A percentile compares a stretch with the other conserved stretches of the same genome.
Conservation (phyloP, 2,888 invertebrate genomes). For the Hetaerina titia region DNA sequence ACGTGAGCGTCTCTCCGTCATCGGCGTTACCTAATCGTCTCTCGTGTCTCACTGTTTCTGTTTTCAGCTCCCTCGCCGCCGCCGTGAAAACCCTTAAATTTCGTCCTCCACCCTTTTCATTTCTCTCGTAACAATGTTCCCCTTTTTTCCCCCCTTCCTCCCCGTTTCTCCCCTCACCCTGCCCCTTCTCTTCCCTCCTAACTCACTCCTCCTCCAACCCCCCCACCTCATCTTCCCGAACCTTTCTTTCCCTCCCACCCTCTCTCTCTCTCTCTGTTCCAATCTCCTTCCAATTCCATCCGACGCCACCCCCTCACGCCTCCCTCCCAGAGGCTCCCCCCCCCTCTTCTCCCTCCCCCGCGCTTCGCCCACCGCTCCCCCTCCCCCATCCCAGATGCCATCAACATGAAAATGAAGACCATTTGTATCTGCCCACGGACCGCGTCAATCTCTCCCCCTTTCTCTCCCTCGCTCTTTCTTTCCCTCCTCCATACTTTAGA, state of each 20-base stretch:
- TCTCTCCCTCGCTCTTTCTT: neutral
- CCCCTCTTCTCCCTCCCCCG: neutral
- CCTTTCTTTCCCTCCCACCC: neutral
- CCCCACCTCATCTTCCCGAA: neutral
- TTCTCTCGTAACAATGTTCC: neutral
- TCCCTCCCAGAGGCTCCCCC: neutral
- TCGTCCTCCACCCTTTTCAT: neutral
- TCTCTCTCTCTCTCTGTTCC: neutral
- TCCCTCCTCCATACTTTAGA: neutral
- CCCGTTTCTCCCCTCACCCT: neutral
- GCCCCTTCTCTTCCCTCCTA: neutral
- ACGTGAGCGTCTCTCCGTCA: neutral
- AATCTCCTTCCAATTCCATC: neutral
- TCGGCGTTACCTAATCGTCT: neutral
- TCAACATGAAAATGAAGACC: conserved; percentile 66
- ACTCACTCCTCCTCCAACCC: neutral
- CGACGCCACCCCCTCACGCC: neutral
- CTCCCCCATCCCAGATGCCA: conserved; percentile 17
- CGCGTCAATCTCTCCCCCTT: conserved; percentile 53
- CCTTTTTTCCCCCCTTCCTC: neutral
- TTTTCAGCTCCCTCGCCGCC: neutral
- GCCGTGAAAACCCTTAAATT: conserved; percentile 7
- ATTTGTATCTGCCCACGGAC: conserved; percentile 63
- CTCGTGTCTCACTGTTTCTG: neutral
- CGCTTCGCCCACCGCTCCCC: neutral